These are phyloP conservation scores for Coptodon rendalli DNA, from an alignment of 2,113 vertebrate species.

Conservation along the genomic window DNA sequence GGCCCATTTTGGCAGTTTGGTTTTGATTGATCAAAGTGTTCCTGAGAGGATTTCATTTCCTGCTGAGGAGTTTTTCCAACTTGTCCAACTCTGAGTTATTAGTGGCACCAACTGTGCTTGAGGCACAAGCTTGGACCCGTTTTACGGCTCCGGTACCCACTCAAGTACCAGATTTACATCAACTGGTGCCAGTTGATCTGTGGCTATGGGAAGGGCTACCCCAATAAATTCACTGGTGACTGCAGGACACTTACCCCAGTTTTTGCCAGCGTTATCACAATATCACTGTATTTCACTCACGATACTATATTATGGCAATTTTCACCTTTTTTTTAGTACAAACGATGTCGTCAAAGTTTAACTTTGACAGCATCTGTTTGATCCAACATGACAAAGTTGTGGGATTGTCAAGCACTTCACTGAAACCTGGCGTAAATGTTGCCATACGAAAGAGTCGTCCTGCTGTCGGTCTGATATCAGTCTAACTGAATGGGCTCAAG, in stretches of 20 bases:
- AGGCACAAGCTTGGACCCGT: not conserved
- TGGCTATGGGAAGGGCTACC: not conserved
- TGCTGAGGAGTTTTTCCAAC: not conserved
- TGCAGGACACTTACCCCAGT: not conserved
- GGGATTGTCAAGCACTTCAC: not conserved
- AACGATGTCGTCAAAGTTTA: not conserved
- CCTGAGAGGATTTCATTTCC: not conserved
- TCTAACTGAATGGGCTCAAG: not conserved
- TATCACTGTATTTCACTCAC: not conserved
- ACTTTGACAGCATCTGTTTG: not conserved
- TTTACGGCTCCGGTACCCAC: not conserved
- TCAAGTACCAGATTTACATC: not conserved
- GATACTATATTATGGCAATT: not conserved
- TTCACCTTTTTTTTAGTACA: not conserved
- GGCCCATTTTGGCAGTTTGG: not conserved
- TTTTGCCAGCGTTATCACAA: fast-evolving
- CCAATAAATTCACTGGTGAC: not conserved
- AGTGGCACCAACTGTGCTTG: not conserved
- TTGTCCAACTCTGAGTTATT: not conserved
- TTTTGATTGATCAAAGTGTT: not conserved
- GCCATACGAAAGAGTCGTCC: not conserved
- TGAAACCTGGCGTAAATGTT: not conserved
- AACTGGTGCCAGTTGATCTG: not conserved
- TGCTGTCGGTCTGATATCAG: not conserved
- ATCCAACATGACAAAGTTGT: not conserved